These are phyloP conservation scores for Mus caroli DNA, from an alignment of 2,797 vertebrate genomes.

Conservation along the genomic window DNA sequence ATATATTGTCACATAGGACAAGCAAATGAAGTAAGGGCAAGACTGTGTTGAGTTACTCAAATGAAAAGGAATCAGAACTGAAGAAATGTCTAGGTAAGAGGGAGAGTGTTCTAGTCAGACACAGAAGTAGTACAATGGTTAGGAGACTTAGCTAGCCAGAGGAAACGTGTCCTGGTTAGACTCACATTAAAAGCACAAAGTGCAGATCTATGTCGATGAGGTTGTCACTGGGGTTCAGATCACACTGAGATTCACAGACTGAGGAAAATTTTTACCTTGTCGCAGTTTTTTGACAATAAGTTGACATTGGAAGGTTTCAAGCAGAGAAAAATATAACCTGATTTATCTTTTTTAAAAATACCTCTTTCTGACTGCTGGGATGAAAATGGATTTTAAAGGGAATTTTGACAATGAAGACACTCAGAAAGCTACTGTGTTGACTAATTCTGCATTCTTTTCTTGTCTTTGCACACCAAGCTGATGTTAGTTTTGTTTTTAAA, in stretches of 20 bases:
- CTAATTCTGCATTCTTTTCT: neutral
- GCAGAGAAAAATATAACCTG: neutral
- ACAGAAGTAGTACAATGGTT: fast-evolving
- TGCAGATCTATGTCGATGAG: neutral
- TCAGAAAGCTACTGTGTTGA: neutral
- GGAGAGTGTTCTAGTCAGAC: neutral
- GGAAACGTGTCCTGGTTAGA: neutral
- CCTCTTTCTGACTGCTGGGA: neutral
- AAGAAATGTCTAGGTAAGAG: neutral
- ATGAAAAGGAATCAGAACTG: neutral
- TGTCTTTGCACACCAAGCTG: neutral
- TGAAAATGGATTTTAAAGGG: neutral
- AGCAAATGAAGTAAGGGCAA: neutral
- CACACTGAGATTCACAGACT: neutral
- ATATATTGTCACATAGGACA: neutral
- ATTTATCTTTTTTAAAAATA: slow-evolving; percentile 1
- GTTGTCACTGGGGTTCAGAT: neutral
- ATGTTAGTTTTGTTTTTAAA: slow-evolving; percentile 28
- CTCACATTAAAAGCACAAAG: neutral
- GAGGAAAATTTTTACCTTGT: neutral
- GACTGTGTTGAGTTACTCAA: neutral
- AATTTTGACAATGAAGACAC: neutral
- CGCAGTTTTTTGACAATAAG: neutral
- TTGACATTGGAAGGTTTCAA: slow-evolving; percentile 5
- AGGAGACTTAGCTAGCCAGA: neutral